Percentiles rank a stretch among this genome's conserved stretches.
These are phyloP conservation scores for Chrysochloris asiatica DNA, from an alignment of 2,113 vertebrate species.

Conservation along the genomic window DNA sequence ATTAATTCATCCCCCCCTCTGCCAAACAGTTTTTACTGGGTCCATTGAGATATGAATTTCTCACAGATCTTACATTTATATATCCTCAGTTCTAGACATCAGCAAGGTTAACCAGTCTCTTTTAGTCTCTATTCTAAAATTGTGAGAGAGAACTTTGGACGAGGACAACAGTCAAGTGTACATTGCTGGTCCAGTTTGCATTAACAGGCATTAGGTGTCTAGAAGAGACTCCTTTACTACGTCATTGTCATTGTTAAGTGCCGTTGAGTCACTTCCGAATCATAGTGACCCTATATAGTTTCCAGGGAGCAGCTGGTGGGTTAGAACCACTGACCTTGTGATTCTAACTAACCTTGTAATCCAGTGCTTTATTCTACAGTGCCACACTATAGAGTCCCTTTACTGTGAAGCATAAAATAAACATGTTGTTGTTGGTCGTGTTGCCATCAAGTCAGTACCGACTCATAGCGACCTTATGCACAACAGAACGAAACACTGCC, in stretches of 20 bases:
- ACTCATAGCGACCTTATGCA: too few species aligned
- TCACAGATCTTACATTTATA: neutral
- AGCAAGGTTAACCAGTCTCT: neutral
- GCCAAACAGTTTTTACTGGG: slow-evolving; percentile 17
- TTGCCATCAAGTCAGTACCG: too few species aligned
- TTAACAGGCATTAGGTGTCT: fast-evolving
- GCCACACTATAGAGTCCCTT: too few species aligned
- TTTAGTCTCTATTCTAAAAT: slow-evolving; percentile 4
- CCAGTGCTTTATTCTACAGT: too few species aligned
- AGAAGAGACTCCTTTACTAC: too few species aligned
- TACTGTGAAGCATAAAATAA: too few species aligned
- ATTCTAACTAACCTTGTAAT: too few species aligned
- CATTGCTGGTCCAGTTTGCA: neutral
- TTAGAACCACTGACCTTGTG: too few species aligned
- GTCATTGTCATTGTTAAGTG: too few species aligned
- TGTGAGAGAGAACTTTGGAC: neutral
- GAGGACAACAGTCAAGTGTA: neutral
- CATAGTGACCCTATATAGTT: neutral
- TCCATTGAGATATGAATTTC: neutral
- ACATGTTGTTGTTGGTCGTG: too few species aligned
- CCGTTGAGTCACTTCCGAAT: neutral
- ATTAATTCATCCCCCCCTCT: neutral
- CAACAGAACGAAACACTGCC: too few species aligned
- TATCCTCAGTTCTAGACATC: neutral
- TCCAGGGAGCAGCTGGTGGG: too few species aligned